Evolutionary conservation across 2,797 vertebrate species (phyloP), one percentile per base, ranked within the genome.

Genomic region (Denticeps clupeoides): DNA sequence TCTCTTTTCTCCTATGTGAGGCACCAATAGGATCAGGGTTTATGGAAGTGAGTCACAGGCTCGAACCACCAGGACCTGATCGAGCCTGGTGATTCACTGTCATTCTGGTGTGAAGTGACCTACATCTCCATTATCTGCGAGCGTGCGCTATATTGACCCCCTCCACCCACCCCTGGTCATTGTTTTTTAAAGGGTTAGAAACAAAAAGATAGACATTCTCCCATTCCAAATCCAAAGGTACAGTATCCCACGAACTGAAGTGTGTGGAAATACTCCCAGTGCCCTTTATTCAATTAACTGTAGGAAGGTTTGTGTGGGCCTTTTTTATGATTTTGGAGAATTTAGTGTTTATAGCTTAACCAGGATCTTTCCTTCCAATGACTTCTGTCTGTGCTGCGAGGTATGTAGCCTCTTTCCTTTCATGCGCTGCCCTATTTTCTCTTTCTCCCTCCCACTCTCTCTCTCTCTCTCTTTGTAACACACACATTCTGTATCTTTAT

Each of bases 81-180:
- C 45, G 44, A 31, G 32, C 15, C 40, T 31, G 38, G 25, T 45
- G 56, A 52, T 53, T 50, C 46, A 53, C 40, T 16, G 7, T 28
- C 48, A 44, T 25, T 49, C 33, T 62, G 45, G 44, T 45, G 55
- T 42, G 37, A 45, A 51, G 43, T 55, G 60, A 58, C 60, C 51
- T 55, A 55, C 45, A 55, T 60, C 32, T n/a, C 49, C 12, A 41
- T 31, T 35, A 33, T 47, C 33, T 26, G 4, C 9, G 11, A 26
- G 3, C 1, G 1, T 28, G n/a, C n/a, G n/a, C 28, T n/a, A 5
- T 31, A 31, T 4, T 27, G 9, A 28, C 28, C n/a, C n/a, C n/a
- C n/a, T n/a, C n/a, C n/a, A n/a, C n/a, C n/a, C n/a, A n/a, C 24
- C 25, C n/a, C n/a, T n/a, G n/a, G n/a, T n/a, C n/a, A n/a, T n/a